Evolutionary conservation across 2,113 vertebrate species (phyloP).

Genomic region (Apteryx owenii): DNA sequence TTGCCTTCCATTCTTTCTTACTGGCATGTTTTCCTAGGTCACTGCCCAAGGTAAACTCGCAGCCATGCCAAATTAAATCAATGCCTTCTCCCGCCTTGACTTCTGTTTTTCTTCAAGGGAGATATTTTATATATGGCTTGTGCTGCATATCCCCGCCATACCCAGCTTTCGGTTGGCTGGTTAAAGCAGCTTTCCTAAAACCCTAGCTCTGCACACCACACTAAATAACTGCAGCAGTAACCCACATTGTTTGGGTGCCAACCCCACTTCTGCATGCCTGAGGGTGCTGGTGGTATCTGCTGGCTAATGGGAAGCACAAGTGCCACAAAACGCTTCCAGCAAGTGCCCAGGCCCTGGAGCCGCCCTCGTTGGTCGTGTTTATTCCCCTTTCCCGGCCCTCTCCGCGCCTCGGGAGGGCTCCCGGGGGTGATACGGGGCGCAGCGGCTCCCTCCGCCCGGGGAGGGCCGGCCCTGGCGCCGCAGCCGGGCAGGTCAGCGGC

Average conservation of each 20-base stretch:
- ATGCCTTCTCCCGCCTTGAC: background rate
- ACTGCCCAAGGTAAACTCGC: background rate
- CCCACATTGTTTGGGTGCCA: background rate
- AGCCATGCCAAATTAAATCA: background rate
- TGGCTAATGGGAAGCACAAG: background rate
- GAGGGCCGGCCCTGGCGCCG: rapidly evolving
- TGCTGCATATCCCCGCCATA: too few relatives aligned
- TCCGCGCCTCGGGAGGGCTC: background rate
- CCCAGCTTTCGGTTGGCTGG: background rate
- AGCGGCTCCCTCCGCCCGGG: rapidly evolving
- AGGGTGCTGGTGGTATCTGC: rapidly evolving
- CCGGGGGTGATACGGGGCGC: rapidly evolving
- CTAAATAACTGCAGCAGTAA: background rate
- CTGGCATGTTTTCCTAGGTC: background rate
- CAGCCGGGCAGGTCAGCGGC: rapidly evolving
- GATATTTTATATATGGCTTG: rapidly evolving
- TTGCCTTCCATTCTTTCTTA: constrained; percentile 24
- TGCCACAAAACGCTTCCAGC: background rate
- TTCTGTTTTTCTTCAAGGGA: background rate
- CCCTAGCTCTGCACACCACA: background rate
- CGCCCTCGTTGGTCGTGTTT: rapidly evolving
- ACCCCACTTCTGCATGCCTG: rapidly evolving
- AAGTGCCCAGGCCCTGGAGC: rapidly evolving
- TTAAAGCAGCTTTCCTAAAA: background rate
- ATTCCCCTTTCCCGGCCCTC: too few relatives aligned